Evolutionary conservation across 2,888 invertebrate species (phyloP), one percentile per base, ranked within the genome.

Genomic region (Argyresthia albistria): DNA sequence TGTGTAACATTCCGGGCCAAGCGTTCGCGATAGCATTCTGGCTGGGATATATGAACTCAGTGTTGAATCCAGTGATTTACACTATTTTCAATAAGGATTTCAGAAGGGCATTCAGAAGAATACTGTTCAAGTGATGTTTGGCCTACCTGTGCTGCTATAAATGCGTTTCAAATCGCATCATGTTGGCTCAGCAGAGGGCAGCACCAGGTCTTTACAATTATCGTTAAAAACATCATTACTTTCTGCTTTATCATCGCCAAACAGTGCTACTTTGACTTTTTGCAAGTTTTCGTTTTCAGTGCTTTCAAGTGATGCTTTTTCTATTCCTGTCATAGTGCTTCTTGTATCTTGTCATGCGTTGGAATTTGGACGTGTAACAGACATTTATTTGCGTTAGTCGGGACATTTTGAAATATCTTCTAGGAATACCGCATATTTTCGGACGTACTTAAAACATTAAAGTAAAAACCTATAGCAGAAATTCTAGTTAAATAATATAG

Each of bases 81-180:
- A 98, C 97, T 55, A 97, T 98, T 71, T 98, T 98, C 87, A 98
- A 98, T 87, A 96, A 97, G 89, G 98, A 98, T 90, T 98, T 98
- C 87, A 92, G 97, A 63, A 91, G 96, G 69, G 98, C 98, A 58
- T 98, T 98, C 80, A 91, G 97, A 62, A 92, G 97, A 80, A 97
- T 98, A 87, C 90, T 98, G 80, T 97, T 96, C 87, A 97, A 97
- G 93, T 96, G 94, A 95, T 93, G 93, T 93, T 93, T 93, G 88
- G 92, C 93, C 70, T 93, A 93, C 88, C 92, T 93, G 92, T 93
- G 93, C 91, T 93, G 93, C 88, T 93, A 93, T 76, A 84, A 90
- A 75, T 93, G 93, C 88, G 93, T 93, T 57, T 88, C 90, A 70
- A 89, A 90, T 64, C 87, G 90, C 55, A 89, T 91, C 54, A 72